Evolutionary conservation across 2,888 invertebrate species (phyloP).

Genomic region (Nymphalis polychloros): DNA sequence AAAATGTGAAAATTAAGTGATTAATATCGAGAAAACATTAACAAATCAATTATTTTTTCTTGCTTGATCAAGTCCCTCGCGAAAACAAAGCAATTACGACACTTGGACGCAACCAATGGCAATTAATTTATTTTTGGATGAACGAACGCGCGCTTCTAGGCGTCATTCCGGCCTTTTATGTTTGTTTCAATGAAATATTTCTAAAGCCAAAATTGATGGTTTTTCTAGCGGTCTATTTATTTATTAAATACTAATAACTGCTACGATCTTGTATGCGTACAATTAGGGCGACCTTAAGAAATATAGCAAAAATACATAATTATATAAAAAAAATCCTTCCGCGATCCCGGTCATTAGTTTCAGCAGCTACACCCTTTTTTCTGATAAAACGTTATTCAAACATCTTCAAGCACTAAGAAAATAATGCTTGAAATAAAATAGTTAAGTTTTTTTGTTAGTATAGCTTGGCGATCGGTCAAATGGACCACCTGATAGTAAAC

Average conservation of each 20-base stretch:
- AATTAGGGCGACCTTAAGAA: not conserved
- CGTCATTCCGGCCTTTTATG: conserved; percentile 14
- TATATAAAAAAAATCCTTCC: too few relatives aligned
- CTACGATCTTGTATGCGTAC: not conserved
- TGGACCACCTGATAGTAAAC: too few relatives aligned
- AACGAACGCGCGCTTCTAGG: conserved; percentile 19
- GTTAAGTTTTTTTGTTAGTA: too few relatives aligned
- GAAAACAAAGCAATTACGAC: conserved; percentile 75
- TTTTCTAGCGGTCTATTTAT: not conserved
- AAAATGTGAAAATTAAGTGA: not conserved
- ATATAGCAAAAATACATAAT: too few relatives aligned
- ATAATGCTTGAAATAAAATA: too few relatives aligned
- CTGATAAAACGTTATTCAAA: too few relatives aligned
- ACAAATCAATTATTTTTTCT: conserved; percentile 74
- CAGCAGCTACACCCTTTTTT: too few relatives aligned
- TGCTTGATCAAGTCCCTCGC: conserved; percentile 67
- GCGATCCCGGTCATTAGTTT: too few relatives aligned
- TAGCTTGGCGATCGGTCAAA: too few relatives aligned
- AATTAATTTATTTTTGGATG: conserved; percentile 58
- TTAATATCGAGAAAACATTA: conserved; percentile 3
- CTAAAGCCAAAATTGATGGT: conserved; percentile 17
- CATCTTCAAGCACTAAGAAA: too few relatives aligned
- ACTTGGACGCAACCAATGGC: conserved; percentile 73
- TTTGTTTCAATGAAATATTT: conserved; percentile 24
- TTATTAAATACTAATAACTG: not conserved